Conservation (phyloP, 2,888 invertebrate genomes). For the Caenorhabditis afra region DNA sequence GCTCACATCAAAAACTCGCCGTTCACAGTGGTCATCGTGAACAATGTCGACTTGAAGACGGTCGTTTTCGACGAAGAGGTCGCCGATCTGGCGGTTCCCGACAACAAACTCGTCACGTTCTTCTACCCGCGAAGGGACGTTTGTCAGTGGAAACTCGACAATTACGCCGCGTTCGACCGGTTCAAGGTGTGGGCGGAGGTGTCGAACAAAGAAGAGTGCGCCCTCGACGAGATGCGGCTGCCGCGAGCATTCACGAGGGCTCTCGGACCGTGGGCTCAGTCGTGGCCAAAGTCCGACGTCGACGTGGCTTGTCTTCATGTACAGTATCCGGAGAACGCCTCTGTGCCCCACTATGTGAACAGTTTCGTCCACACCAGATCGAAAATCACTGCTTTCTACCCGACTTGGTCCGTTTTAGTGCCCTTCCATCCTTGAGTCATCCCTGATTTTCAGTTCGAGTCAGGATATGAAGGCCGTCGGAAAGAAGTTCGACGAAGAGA, state of each 20-base stretch:
- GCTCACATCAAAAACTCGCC: constrained; percentile 61
- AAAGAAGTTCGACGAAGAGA: constrained; percentile 65
- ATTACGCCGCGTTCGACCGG: constrained; percentile 36
- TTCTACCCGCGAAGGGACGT: constrained; percentile 59
- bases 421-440: too few relatives aligned
- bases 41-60: constrained; percentile 35
- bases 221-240: constrained; percentile 52
- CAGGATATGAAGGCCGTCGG: constrained; percentile 60
- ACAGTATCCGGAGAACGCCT: constrained; percentile 34
- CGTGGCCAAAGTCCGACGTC: constrained; percentile 57
- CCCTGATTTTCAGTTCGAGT: constrained; percentile 58
- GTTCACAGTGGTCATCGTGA: constrained; percentile 66
- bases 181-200: constrained; percentile 55
- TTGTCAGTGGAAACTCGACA: constrained; percentile 66
- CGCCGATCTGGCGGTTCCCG: not conserved
- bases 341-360: constrained; percentile 60
- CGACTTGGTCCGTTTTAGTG: constrained; percentile 62
- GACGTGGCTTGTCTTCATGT: constrained; percentile 43
- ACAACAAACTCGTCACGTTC: constrained; percentile 37
- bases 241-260: constrained; percentile 52
- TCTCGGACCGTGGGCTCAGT: constrained; percentile 56
- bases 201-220: constrained; percentile 42
- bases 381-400: constrained; percentile 72
- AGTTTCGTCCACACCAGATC: constrained; percentile 71
- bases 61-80: constrained; percentile 46